Base-by-base conservation (phyloP, 2,113 vertebrate species). In the Halcyon malimbica region DNA sequence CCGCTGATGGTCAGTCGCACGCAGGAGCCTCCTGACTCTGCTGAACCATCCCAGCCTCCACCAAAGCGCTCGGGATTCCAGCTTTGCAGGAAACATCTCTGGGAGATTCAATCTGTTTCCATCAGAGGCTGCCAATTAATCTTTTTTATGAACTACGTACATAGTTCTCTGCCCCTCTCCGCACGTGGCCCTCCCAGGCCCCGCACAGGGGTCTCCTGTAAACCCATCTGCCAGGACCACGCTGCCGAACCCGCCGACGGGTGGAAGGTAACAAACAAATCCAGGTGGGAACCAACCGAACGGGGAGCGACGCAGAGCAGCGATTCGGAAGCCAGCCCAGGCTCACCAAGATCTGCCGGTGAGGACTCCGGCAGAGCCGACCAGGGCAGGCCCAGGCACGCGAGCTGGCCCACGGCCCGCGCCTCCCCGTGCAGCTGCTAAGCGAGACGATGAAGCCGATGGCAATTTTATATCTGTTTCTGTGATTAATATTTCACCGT, bases 101-200 rank as follows among this genome's bases (percentile, higher is more conserved):
- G 23, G 59, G 26, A 83, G 73, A 93, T 76, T 73, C 56, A 10
- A 80, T 85, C 77, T 89, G 59, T 77, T 97, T 92, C 96, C 88
- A 84, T 93, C 93, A 89, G 69, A 93, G 41, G 80, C 42, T 37
- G 84, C 68, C 94, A 94, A 89, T 89, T 94, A 69, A 91, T 96
- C 96, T 94, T 78, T 41, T 76, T 76, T 71, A 86, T 39, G 59
- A 83, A 83, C 35, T 53, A 33, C 60, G 87, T 39, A 63, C 4
- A 29, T 5, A 33, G 64, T 21, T 70, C 60, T 59, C 74, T 33
- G 70, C 64, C 76, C 5, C 25, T n/a, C 56, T 41, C 70, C 14
- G 24, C 60, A 46, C 59, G 20, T 12, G 41, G 68, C 48, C 48
- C 17, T 18, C 44, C 68, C 19, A 11, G 73, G 25, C 31, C 82